phyloP scores from a whole-genome alignment of 2,797 vertebrate species.

The Capromys pilorides region DNA sequence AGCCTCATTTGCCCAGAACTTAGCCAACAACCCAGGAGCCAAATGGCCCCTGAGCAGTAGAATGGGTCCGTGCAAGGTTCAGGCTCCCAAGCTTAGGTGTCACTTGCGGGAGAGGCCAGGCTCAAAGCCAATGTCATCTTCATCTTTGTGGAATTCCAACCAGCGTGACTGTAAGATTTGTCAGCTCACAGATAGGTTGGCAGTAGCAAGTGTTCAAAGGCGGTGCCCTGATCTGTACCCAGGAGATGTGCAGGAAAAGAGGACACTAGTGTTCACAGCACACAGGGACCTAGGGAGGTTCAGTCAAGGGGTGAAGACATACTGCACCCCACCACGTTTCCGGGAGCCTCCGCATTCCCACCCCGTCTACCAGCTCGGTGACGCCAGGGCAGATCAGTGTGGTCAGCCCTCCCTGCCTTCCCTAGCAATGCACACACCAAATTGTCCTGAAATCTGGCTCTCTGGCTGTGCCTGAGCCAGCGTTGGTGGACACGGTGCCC shows the following conservation, averaged over 20 bases:
- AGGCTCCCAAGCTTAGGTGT: too few relatives aligned
- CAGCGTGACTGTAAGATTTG: neutral
- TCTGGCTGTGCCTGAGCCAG: neutral
- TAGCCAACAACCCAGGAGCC: neutral
- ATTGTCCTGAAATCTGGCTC: neutral
- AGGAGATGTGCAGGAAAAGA: neutral
- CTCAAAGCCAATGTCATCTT: neutral
- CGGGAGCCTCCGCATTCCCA: rapidly evolving
- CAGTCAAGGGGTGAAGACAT: rapidly evolving
- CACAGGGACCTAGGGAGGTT: neutral
- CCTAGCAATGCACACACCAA: neutral
- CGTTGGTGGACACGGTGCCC: neutral
- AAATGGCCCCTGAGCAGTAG: neutral
- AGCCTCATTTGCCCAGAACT: neutral
- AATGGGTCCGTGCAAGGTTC: neutral
- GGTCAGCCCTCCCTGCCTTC: neutral
- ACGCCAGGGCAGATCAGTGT: too few relatives aligned
- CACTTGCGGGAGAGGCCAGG: neutral
- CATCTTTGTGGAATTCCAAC: neutral
- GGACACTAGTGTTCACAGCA: neutral
- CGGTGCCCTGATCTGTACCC: neutral
- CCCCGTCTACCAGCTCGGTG: rapidly evolving
- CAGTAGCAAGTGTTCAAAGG: neutral
- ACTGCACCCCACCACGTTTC: rapidly evolving
- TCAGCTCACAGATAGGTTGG: neutral